phyloP scores from a whole-genome alignment of 1,140 invertebrate genomes.

The Megathymus violae region DNA sequence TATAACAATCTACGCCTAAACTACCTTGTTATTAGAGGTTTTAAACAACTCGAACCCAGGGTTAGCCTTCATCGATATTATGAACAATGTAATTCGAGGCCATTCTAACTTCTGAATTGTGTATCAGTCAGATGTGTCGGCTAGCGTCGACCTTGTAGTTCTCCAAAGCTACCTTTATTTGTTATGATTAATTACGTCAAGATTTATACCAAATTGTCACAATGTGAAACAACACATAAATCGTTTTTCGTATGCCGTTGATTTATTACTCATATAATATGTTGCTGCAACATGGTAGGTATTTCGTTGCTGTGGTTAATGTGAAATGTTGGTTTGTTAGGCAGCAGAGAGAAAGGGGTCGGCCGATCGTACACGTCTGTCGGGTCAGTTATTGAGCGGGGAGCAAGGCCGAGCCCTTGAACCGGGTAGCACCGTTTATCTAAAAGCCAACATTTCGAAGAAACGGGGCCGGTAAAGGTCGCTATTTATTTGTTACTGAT shows the following conservation, averaged over 20 bases:
- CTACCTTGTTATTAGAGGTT: too few species aligned
- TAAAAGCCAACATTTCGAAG: slow-evolving; percentile 53
- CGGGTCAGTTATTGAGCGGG: slow-evolving; percentile 64
- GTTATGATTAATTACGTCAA: not conserved
- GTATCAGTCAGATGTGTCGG: slow-evolving; percentile 4
- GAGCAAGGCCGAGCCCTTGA: slow-evolving; percentile 72
- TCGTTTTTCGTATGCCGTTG: slow-evolving; percentile 2
- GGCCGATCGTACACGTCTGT: slow-evolving; percentile 39
- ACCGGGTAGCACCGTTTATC: slow-evolving; percentile 50
- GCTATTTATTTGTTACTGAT: slow-evolving; percentile 44
- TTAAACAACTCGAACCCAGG: slow-evolving; percentile 6
- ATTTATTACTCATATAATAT: slow-evolving; percentile 14
- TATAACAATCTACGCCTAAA: too few species aligned
- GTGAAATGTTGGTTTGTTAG: slow-evolving; percentile 40
- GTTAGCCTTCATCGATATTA: not conserved
- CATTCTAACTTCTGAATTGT: slow-evolving; percentile 11
- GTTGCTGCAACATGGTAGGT: not conserved
- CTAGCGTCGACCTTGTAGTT: slow-evolving; percentile 8
- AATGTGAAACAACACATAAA: not conserved
- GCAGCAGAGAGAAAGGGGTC: slow-evolving; percentile 37
- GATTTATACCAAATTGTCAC: not conserved
- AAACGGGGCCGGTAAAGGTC: slow-evolving; percentile 49
- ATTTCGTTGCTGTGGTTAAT: slow-evolving; percentile 9
- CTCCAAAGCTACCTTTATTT: slow-evolving; percentile 3
- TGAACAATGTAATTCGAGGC: slow-evolving; percentile 9